phyloP scores from a whole-genome alignment of 1,140 invertebrate genomes.

The Stegodyphus dumicola region DNA sequence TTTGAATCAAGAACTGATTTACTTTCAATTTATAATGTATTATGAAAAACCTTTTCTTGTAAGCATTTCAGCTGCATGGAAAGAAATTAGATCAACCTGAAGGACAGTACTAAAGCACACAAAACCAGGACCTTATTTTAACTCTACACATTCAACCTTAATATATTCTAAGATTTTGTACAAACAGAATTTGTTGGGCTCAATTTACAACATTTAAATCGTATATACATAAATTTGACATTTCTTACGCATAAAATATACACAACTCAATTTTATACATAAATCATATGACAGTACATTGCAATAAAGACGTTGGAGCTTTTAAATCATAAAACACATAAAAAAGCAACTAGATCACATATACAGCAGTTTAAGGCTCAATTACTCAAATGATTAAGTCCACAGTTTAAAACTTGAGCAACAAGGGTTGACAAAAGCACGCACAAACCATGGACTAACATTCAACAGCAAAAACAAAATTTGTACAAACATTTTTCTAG shows the following conservation, averaged over 20 bases:
- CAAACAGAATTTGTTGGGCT: background rate
- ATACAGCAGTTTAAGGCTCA: constrained; percentile 11
- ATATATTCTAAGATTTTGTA: background rate
- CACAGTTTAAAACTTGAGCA: constrained; percentile 26
- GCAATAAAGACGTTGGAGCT: constrained; percentile 29
- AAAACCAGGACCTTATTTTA: no score
- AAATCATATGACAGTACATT: constrained; percentile 10
- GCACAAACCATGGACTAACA: constrained; percentile 43
- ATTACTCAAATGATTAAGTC: constrained; percentile 2
- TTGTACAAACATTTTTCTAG: constrained; percentile 32
- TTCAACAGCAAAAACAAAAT: constrained; percentile 45
- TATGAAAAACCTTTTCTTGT: no score
- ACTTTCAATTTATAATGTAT: no score
- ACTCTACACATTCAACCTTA: no score
- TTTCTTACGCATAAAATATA: background rate
- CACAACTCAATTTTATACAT: background rate
- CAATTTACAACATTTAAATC: background rate
- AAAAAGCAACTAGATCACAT: constrained; percentile 50
- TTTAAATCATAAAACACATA: constrained; percentile 57
- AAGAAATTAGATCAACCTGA: no score
- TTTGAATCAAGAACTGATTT: no score
- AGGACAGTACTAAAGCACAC: no score
- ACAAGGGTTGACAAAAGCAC: constrained; percentile 14
- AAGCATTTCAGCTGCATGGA: no score
- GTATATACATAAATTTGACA: background rate